A percentile compares a stretch with the other conserved stretches of the same genome.
phyloP scores from a whole-genome alignment of 2,113 vertebrate genomes.

The Pluvianellus socialis region DNA sequence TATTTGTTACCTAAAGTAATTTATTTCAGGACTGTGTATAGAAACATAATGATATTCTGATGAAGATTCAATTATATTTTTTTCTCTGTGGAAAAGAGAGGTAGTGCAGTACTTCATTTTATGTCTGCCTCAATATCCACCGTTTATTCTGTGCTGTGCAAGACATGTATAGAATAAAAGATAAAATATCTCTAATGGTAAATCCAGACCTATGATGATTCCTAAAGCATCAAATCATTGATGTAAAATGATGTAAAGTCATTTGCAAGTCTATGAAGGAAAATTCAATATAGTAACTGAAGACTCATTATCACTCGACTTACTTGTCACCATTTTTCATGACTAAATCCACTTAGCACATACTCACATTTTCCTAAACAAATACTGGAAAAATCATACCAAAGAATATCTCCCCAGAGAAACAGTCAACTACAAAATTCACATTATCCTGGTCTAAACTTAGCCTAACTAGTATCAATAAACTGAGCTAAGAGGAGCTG shows the following conservation, averaged over 20 bases:
- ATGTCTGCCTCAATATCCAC: not conserved
- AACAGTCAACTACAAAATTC: not conserved
- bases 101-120: not conserved
- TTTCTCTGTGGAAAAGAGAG: not conserved
- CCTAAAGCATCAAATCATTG: not conserved
- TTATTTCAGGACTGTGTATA: constrained; percentile 31
- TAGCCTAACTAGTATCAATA: not conserved
- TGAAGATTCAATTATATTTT: not conserved
- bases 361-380: not conserved
- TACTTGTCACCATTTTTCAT: not conserved
- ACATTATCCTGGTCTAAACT: not conserved
- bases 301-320: not conserved
- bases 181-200: not conserved
- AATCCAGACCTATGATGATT: not conserved
- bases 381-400: not conserved
- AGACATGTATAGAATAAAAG: not conserved
- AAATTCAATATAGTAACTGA: constrained; percentile 28
- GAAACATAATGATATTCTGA: constrained; percentile 36
- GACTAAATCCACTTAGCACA: not conserved
- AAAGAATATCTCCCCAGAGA: not conserved
- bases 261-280: constrained; percentile 28
- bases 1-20: constrained; percentile 60
- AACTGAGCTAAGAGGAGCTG: not conserved
- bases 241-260: not conserved
- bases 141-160: not conserved